These are phyloP conservation scores for Drosophila watanabei DNA, from an alignment of 1,140 invertebrate species.

Conservation along the genomic window DNA sequence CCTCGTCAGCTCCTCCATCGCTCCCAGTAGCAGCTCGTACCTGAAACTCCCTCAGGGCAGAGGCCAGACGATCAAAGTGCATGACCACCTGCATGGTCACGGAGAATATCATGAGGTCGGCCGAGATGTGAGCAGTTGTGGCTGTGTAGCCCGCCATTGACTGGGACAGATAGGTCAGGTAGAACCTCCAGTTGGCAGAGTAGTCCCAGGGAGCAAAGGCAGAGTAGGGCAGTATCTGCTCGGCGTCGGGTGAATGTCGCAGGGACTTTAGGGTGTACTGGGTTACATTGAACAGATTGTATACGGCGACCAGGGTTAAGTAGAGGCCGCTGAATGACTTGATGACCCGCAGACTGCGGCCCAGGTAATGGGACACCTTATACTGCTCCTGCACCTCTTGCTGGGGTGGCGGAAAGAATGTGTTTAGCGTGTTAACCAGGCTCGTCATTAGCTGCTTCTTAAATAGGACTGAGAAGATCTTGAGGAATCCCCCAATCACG, in stretches of 20 bases:
- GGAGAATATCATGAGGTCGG: slow-evolving; percentile 63
- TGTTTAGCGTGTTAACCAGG: slow-evolving; percentile 43
- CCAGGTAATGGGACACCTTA: slow-evolving; percentile 24
- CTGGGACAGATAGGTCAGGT: slow-evolving; percentile 46
- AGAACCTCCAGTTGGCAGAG: slow-evolving; percentile 31
- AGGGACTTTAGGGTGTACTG: slow-evolving; percentile 31
- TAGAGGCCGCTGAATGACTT: slow-evolving; percentile 47
- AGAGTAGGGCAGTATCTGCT: slow-evolving; percentile 48
- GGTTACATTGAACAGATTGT: slow-evolving; percentile 56
- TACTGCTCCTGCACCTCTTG: slow-evolving; percentile 33
- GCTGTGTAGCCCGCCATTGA: slow-evolving; percentile 52
- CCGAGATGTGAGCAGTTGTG: slow-evolving; percentile 58
- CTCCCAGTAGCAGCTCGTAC: neutral
- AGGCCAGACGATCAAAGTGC: slow-evolving; percentile 63
- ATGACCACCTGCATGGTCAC: slow-evolving; percentile 65
- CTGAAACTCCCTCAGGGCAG: slow-evolving; percentile 20
- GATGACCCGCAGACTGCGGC: slow-evolving; percentile 18
- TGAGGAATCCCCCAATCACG: slow-evolving; percentile 46
- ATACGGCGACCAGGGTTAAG: slow-evolving; percentile 46
- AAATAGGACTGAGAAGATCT: slow-evolving; percentile 56
- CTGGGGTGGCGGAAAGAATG: slow-evolving; percentile 40
- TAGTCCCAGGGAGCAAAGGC: slow-evolving; percentile 58
- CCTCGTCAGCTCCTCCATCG: neutral
- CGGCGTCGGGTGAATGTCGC: slow-evolving; percentile 11
- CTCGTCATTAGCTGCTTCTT: slow-evolving; percentile 31